Base-by-base conservation (phyloP, 2,797 vertebrate genomes). In the Heliangelus exortis region DNA sequence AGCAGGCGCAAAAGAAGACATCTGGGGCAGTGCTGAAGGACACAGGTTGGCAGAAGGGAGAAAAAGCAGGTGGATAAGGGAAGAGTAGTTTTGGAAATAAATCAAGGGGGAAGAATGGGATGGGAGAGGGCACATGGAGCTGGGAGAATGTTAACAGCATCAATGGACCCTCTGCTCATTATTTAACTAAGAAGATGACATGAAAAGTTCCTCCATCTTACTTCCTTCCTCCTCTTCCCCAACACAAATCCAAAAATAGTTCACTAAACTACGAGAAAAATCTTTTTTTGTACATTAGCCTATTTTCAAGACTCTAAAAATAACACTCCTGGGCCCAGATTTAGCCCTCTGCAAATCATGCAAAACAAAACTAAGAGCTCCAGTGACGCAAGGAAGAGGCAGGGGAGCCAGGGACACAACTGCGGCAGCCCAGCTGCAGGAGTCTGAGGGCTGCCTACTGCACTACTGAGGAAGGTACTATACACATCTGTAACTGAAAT, bases 291-390 rank as follows among this genome's bases (percentile, higher is more conserved):
- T 66, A 69, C 48, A 59, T 55, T 57, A 94, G 31, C 77, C 88
- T 90, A 92, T 90, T 89, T 95, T 84, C 87, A 90, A 84, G 39
- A 41, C 58, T 81, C 77, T 82, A 88, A 94, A 96, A 95, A 90
- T 88, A 94, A 76, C 54, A 71, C 18, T 50, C 20, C 9, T n/a
- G 16, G 34, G 29, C 19, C 51, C 71, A 90, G 50, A 90, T 90
- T 82, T 90, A 90, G 66, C 51, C 13, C 33, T 90, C 74, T 92
- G 83, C 55, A 81, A 72, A 84, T 48, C 45, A 10, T 59, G 58
- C 87, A 79, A 81, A 92, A 86, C 25, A 53, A 90, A 93, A 78
- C 45, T 26, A 55, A 29, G 53, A 75, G 59, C 48, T 39, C 33
- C 77, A 69, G 33, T 3, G 55, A 62, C 39, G 55, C 28, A 1